Conservation (phyloP, 2,113 vertebrate genomes). For the Emberiza fucata region DNA sequence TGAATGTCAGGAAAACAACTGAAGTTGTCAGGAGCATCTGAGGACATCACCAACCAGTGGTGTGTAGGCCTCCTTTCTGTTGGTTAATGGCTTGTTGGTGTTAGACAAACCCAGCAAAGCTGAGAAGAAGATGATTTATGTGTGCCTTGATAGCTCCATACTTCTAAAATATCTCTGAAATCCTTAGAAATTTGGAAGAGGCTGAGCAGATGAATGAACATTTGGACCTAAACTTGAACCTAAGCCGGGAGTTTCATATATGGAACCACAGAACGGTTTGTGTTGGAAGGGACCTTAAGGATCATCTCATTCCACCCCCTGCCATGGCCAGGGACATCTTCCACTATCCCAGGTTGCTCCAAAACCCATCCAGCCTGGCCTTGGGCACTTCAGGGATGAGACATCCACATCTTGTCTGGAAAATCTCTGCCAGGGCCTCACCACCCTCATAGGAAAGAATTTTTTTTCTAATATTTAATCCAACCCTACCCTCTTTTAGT, state of each 20-base stretch:
- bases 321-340: background rate
- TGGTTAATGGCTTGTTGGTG: background rate
- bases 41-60: background rate
- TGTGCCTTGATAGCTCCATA: background rate
- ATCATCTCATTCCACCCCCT: background rate
- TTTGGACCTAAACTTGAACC: background rate
- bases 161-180: background rate
- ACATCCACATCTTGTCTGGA: background rate
- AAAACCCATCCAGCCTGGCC: background rate
- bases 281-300: background rate
- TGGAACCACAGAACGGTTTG: background rate
- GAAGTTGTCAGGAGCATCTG: background rate
- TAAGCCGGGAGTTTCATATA: background rate
- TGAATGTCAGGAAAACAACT: background rate
- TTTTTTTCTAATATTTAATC: background rate
- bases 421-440: background rate
- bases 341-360: rapidly evolving
- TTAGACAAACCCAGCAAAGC: background rate
- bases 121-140: background rate
- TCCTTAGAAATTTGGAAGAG: background rate
- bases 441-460: background rate
- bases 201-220: background rate
- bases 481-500: background rate
- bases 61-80: background rate
- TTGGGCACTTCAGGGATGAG: background rate